Evolutionary conservation across 2,888 invertebrate genomes (phyloP).

Genomic region (Campaea margaritaria): DNA sequence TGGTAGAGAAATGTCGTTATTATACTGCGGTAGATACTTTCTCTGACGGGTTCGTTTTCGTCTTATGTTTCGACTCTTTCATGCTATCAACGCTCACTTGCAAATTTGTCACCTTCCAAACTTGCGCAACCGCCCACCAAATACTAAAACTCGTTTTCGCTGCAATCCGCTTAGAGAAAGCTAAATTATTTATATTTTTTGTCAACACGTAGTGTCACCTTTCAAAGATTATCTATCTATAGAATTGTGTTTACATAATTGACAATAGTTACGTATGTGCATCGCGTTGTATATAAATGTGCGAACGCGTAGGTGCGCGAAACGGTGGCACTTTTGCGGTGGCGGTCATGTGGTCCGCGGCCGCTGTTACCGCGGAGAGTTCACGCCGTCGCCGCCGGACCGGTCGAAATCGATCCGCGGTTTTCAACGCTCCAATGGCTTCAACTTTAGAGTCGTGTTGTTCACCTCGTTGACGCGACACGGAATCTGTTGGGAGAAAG

Average conservation of each 20-base stretch:
- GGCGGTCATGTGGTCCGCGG: conserved; percentile 56
- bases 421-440: conserved; percentile 74
- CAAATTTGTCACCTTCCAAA: conserved; percentile 70
- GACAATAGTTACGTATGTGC: conserved; percentile 33
- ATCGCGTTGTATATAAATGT: conserved; percentile 44
- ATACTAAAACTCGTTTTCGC: conserved; percentile 68
- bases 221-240: conserved; percentile 49
- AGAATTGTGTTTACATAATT: conserved; percentile 48
- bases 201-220: conserved; percentile 54
- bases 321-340: conserved; percentile 45
- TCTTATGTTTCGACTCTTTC: conserved; percentile 66
- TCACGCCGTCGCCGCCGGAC: conserved; percentile 54
- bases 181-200: conserved; percentile 57
- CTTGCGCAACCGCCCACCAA: conserved; percentile 69
- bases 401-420: conserved; percentile 76
- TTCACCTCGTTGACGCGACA: conserved; percentile 79
- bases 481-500: conserved; percentile 80
- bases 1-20: conserved; percentile 54
- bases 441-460: conserved; percentile 73
- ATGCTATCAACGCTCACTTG: conserved; percentile 55
- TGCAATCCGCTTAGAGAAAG: conserved; percentile 73
- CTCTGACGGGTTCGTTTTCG: conserved; percentile 61
- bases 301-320: conserved; percentile 40
- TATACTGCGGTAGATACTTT: conserved; percentile 60
- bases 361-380: conserved; percentile 45